Evolutionary conservation across 2,113 vertebrate species (phyloP), one percentile per base, ranked within the genome.

Genomic region (Herpetotheres cachinnans): DNA sequence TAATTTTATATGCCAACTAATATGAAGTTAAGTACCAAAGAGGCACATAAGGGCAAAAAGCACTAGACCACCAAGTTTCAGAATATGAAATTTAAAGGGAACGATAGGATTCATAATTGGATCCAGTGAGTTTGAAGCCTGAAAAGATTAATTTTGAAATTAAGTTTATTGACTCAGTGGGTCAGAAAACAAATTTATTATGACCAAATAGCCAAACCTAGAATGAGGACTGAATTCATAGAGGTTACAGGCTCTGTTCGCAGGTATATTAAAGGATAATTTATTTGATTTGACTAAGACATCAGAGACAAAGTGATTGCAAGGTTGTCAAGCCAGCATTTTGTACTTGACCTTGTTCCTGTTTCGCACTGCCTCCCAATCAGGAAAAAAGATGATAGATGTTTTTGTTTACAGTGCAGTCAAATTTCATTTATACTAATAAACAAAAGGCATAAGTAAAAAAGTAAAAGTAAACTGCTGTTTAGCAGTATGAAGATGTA

Each of bases 141-240:
- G 87, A 93, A 90, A 96, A 92, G 87, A 97, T 97, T 96, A 88
- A 94, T 96, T 93, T 82, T 86, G 56, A 95, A 95, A 94, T 94
- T n/a, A 90, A 47, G 84, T 94, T 96, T 95, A 88, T 95, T 96
- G 95, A 96, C 80, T 96, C 97, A 94, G 0, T 94, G 96, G 63
- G 59, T 96, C 94, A 96, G 94, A 95, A 97, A 96, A 80, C 84
- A 97, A 81, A 93, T 93, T 88, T 91, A n/a, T 93, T 91, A 40
- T 95, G 84, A 66, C 87, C 67, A 73, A 93, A 67, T 63, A 72
- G 74, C 67, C 85, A 38, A 82, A 70, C 5, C 2, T n/a, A 66
- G 77, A 73, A 63, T 52, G 81, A 86, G 62, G 30, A 78, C 66
- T 95, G 72, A 86, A 87, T 88, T 91, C 67, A 27, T 5, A 80